Evolutionary conservation across 2,888 invertebrate species (phyloP).

Genomic region (Formica aserva): DNA sequence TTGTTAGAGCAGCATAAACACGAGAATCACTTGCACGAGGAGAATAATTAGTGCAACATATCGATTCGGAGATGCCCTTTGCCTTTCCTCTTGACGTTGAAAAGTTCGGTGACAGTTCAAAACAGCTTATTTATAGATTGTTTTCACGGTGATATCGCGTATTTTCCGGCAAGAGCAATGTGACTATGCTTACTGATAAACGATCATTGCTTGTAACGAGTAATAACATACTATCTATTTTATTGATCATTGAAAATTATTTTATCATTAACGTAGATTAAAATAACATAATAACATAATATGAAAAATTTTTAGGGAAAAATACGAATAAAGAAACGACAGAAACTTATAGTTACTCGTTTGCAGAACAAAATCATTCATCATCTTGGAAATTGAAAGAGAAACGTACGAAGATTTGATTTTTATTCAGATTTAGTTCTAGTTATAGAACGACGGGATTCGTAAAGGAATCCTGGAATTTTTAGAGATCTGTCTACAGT

Average conservation of each 20-base stretch:
- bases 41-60: background rate
- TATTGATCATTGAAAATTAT: background rate
- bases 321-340: background rate
- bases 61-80: background rate
- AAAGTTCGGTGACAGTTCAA: conserved; percentile 8
- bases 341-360: background rate
- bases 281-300: background rate
- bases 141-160: conserved; percentile 15
- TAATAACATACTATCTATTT: background rate
- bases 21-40: background rate
- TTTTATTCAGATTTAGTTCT: background rate
- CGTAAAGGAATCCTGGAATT: background rate
- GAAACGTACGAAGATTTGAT: background rate
- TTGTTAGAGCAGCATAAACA: background rate
- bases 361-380: background rate
- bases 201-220: conserved; percentile 24
- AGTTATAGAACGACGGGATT: background rate
- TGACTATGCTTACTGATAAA: conserved; percentile 35
- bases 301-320: conserved; percentile 1
- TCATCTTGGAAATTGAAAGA: background rate
- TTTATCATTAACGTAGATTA: background rate
- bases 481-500: background rate
- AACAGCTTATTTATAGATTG: conserved; percentile 27
- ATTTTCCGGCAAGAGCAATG: conserved; percentile 20
- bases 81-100: background rate